Evolutionary conservation across 2,888 invertebrate species (phyloP).

Genomic region (Philopedon plagiatum): DNA sequence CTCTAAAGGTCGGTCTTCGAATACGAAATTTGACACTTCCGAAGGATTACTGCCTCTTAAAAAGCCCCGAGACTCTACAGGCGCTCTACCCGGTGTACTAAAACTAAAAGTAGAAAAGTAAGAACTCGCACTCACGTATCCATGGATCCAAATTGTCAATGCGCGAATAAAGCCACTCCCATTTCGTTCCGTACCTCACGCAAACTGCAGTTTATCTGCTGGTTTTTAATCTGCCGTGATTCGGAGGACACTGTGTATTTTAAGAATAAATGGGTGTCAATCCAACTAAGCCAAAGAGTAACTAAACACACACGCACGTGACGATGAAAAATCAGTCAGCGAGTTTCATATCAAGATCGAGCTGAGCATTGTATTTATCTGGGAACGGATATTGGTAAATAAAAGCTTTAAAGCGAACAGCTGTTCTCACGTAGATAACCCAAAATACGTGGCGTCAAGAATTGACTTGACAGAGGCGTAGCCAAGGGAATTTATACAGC

Average conservation of each 20-base stretch:
- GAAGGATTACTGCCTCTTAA: constrained; percentile 28
- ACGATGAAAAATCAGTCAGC: constrained; percentile 27
- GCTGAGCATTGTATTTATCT: constrained; percentile 32
- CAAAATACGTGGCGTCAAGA: neutral
- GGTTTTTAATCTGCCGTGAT: constrained; percentile 31
- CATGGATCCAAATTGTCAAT: constrained; percentile 50
- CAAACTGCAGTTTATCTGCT: constrained; percentile 7
- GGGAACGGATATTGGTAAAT: constrained; percentile 5
- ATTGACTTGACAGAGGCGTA: constrained; percentile 1
- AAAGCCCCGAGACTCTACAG: constrained; percentile 35
- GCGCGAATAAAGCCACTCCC: constrained; percentile 62
- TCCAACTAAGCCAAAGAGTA: constrained; percentile 19
- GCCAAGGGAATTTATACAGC: too few relatives aligned
- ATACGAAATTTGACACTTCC: constrained; percentile 40
- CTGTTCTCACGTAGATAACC: constrained; percentile 4
- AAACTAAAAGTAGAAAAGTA: constrained; percentile 41
- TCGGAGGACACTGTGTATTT: constrained; percentile 40
- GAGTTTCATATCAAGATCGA: constrained; percentile 5
- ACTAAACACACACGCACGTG: constrained; percentile 49
- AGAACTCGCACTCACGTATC: constrained; percentile 45
- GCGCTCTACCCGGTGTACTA: constrained; percentile 47
- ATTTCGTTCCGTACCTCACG: constrained; percentile 50
- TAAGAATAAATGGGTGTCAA: constrained; percentile 36
- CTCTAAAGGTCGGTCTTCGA: constrained; percentile 19
- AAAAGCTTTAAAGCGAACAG: constrained; percentile 18